A percentile compares a stretch with the other conserved stretches of the same genome.
Evolutionary conservation across 2,113 vertebrate species (phyloP).

Genomic region (Sapajus apella): DNA sequence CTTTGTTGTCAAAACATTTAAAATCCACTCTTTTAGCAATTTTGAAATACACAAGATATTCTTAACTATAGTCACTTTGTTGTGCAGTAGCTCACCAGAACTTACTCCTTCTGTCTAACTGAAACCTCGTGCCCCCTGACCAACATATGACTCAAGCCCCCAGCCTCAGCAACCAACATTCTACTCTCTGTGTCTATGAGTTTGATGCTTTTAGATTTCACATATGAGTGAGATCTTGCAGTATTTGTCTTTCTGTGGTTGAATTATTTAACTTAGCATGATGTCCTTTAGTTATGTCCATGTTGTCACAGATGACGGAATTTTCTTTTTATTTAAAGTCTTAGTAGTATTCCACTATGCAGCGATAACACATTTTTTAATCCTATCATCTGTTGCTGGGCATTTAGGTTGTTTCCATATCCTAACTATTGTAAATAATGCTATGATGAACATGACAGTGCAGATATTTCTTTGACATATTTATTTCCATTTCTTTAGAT

Average conservation of each 20-base stretch:
- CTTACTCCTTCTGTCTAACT: background rate
- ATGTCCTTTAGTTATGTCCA: background rate
- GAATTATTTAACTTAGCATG: background rate
- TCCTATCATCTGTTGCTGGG: background rate
- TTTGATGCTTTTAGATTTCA: background rate
- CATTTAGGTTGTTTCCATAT: background rate
- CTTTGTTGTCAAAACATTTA: background rate
- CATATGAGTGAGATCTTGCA: background rate
- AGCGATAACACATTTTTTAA: background rate
- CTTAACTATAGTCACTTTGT: background rate
- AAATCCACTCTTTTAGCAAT: background rate
- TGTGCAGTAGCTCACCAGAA: background rate
- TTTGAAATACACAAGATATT: background rate
- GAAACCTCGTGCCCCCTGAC: background rate
- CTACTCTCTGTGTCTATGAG: background rate
- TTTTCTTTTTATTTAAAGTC: background rate
- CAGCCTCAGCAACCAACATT: background rate
- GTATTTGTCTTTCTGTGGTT: background rate
- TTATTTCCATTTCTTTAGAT: background rate
- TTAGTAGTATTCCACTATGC: background rate
- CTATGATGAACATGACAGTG: background rate
- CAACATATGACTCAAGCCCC: background rate
- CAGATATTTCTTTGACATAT: background rate
- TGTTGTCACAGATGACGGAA: background rate
- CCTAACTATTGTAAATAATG: background rate